phyloP scores from a whole-genome alignment of 1,140 invertebrate species.

The Agrypnia vestita region DNA sequence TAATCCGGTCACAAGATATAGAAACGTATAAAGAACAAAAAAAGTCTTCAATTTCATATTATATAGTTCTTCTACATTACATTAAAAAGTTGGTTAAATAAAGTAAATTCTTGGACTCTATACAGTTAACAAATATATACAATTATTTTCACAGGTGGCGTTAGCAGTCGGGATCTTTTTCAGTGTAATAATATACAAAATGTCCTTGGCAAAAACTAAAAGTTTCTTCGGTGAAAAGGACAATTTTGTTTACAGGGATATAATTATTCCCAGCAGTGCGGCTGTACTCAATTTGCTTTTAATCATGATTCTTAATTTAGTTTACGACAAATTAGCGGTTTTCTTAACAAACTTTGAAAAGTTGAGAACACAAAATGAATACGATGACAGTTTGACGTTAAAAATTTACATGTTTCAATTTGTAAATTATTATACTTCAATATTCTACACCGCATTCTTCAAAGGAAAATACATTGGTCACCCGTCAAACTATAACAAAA shows the following conservation, averaged over 20 bases:
- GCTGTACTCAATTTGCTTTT: constrained; percentile 53
- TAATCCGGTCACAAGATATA: too few species aligned
- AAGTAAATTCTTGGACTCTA: too few species aligned
- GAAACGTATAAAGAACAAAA: too few species aligned
- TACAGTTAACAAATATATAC: too few species aligned
- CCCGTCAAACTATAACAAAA: constrained; percentile 82
- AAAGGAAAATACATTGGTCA: constrained; percentile 87
- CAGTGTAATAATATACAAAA: constrained; percentile 50
- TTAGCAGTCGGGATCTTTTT: constrained; percentile 50
- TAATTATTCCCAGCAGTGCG: constrained; percentile 51
- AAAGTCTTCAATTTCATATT: too few species aligned
- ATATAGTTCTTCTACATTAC: too few species aligned
- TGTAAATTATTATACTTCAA: constrained; percentile 89
- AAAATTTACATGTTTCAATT: constrained; percentile 92
- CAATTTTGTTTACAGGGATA: constrained; percentile 62
- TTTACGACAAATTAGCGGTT: constrained; percentile 71
- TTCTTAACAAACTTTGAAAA: constrained; percentile 83
- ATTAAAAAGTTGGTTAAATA: too few species aligned
- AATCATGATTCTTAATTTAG: constrained; percentile 50
- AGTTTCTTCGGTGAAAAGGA: constrained; percentile 39
- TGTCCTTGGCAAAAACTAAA: constrained; percentile 49
- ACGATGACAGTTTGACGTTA: constrained; percentile 87
- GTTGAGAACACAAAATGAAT: constrained; percentile 88
- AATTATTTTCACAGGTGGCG: constrained; percentile 42
- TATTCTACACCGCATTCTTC: constrained; percentile 90